These are phyloP conservation scores for Cephus sareptanus DNA, from an alignment of 2,888 invertebrate species.

Conservation along the genomic window DNA sequence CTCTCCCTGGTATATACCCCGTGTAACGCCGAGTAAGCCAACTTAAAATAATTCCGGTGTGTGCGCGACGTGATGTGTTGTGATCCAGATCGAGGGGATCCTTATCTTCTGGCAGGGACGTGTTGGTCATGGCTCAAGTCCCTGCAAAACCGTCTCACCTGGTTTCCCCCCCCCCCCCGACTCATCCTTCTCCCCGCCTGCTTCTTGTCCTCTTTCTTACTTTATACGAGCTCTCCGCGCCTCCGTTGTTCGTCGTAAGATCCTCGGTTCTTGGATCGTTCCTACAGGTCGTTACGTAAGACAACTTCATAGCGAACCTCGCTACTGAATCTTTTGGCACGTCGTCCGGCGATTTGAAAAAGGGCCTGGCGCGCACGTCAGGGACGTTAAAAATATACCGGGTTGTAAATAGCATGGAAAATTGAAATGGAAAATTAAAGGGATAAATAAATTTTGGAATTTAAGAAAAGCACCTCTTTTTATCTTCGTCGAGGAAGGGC, in stretches of 20 bases:
- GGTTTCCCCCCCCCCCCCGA: constrained; percentile 43
- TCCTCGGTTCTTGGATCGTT: not conserved
- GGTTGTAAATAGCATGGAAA: not conserved
- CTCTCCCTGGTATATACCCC: constrained; percentile 30
- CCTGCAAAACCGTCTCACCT: constrained; percentile 61
- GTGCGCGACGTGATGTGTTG: constrained; percentile 48
- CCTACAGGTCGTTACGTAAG: constrained; percentile 1
- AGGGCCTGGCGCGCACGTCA: too few species aligned
- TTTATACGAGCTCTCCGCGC: not conserved
- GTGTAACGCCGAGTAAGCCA: constrained; percentile 28
- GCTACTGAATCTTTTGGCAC: not conserved
- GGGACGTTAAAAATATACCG: not conserved
- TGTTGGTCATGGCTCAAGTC: constrained; percentile 60
- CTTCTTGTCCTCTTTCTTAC: not conserved
- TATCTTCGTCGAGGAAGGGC: not conserved
- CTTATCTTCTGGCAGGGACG: constrained; percentile 56
- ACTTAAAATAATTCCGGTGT: constrained; percentile 35
- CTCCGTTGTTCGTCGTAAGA: not conserved
- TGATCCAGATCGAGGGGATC: constrained; percentile 63
- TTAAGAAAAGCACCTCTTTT: not conserved
- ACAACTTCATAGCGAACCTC: constrained; percentile 6
- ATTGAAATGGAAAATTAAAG: too few species aligned
- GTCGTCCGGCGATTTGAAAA: not conserved
- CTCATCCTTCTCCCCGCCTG: constrained; percentile 9
- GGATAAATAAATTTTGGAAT: not conserved